Evolutionary conservation across 1,140 invertebrate species (phyloP).

Genomic region (Heliconius nattereri): DNA sequence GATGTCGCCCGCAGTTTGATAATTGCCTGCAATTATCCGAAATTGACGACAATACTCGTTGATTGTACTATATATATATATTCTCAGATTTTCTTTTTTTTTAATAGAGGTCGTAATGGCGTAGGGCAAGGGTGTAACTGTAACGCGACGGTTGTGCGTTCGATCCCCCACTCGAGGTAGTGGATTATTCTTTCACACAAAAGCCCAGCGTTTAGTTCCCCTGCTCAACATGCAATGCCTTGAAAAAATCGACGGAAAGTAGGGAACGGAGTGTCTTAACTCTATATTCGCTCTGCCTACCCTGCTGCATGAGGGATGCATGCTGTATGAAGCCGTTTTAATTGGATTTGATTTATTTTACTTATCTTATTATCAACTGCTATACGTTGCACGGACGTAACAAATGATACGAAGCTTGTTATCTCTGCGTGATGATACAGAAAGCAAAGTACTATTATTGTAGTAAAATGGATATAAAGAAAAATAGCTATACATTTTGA

Average conservation of each 20-base stretch:
- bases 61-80: background rate
- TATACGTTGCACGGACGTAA: background rate
- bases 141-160: too few relatives aligned
- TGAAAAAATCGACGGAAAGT: too few relatives aligned
- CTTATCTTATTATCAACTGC: background rate
- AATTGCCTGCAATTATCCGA: conserved; percentile 1
- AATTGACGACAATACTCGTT: background rate
- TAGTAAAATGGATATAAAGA: conserved; percentile 1
- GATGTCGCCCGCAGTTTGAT: conserved; percentile 8
- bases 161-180: too few relatives aligned
- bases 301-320: too few relatives aligned
- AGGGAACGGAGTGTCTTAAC: too few relatives aligned
- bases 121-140: too few relatives aligned
- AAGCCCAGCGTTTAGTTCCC: too few relatives aligned
- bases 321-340: too few relatives aligned
- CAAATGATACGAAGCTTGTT: conserved; percentile 6
- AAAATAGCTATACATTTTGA: background rate
- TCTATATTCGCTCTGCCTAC: too few relatives aligned
- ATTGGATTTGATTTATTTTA: background rate
- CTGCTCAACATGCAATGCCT: too few relatives aligned
- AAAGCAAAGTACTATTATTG: background rate
- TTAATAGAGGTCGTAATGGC: too few relatives aligned
- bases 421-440: conserved; percentile 7
- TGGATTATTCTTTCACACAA: too few relatives aligned
- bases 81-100: background rate